Percentiles rank a stretch among this genome's conserved stretches.
phyloP scores from a whole-genome alignment of 2,113 vertebrate species.

The Phrynosoma blainvillii region DNA sequence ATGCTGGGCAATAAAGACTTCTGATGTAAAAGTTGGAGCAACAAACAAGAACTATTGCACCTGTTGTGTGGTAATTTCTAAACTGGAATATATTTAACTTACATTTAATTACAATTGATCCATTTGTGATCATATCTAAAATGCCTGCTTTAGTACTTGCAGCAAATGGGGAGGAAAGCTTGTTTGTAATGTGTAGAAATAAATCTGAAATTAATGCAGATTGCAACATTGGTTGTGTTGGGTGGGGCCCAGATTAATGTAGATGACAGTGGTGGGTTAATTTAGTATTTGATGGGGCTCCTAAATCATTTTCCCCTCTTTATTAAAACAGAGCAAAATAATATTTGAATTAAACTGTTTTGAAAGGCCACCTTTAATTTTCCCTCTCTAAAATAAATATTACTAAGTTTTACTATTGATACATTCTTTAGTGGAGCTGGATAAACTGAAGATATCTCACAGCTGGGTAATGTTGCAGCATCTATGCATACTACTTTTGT shows the following conservation, averaged over 20 bases:
- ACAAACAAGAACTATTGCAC: conserved; percentile 37
- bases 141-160: conserved; percentile 9
- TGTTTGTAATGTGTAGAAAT: conserved; percentile 33
- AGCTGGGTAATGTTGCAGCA: background rate
- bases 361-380: background rate
- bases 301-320: background rate
- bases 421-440: background rate
- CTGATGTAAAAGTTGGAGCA: conserved; percentile 28
- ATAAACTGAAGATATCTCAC: background rate
- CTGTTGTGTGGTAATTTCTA: conserved; percentile 11
- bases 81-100: conserved; percentile 59
- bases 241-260: conserved; percentile 10
- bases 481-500: background rate
- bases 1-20: background rate
- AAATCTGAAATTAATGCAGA: conserved; percentile 23
- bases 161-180: conserved; percentile 32
- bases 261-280: background rate
- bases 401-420: background rate
- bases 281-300: background rate
- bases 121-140: conserved; percentile 28
- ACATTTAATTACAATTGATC: conserved; percentile 45
- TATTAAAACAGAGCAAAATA: background rate
- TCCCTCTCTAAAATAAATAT: background rate
- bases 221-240: conserved; percentile 45
- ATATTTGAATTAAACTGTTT: conserved; percentile 19